Conservation (phyloP, 2,113 vertebrate species). For the Pteropus alecto region DNA sequence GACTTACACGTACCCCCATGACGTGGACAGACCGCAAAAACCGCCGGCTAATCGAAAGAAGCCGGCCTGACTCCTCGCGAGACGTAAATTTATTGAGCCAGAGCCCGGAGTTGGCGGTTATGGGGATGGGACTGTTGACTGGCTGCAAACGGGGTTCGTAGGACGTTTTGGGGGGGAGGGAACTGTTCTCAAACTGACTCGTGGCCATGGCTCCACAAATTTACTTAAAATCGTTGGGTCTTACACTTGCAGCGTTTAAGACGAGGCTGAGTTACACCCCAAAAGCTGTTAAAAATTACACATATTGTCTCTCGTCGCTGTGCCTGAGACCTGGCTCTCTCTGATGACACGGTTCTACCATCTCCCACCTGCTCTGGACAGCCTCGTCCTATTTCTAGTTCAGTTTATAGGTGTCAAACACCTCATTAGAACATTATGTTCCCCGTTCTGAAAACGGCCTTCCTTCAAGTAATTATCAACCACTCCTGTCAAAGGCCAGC, state of each 20-base stretch:
- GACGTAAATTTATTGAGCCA: neutral
- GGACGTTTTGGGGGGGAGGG: neutral
- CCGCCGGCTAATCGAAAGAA: neutral
- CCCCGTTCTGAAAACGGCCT: neutral
- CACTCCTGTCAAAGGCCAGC: neutral
- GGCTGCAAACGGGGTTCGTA: rapidly evolving
- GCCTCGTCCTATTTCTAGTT: neutral
- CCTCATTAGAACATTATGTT: neutral
- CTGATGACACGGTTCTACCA: rapidly evolving
- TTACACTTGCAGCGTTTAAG: no score
- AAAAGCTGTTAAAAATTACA: neutral
- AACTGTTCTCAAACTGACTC: rapidly evolving
- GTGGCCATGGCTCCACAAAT: neutral
- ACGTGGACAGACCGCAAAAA: neutral
- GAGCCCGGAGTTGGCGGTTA: neutral
- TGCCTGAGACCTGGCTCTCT: rapidly evolving
- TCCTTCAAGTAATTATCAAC: neutral
- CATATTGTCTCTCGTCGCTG: rapidly evolving
- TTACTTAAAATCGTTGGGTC: neutral
- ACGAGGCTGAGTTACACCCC: no score
- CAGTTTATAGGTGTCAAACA: neutral
- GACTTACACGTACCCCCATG: rapidly evolving
- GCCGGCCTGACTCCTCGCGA: neutral
- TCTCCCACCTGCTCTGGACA: neutral
- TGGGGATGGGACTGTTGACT: rapidly evolving